Base-by-base conservation (phyloP, 1,140 invertebrate species). In the Ptiloglossa arizonensis region DNA sequence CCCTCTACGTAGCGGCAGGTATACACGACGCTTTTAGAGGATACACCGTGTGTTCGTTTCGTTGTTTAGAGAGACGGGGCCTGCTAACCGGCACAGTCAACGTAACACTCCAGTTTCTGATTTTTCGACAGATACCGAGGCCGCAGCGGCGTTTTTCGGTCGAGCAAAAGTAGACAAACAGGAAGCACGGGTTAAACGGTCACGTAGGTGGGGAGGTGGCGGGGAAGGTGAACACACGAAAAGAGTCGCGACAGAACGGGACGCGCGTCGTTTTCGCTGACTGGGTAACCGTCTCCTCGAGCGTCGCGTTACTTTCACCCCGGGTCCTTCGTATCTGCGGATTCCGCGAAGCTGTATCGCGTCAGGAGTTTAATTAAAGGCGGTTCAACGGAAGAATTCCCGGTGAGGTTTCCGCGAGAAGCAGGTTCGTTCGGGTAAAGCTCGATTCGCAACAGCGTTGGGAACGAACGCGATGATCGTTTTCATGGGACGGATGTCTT, bases 321-420 rank as follows among this genome's bases (percentile, higher is more conserved):
- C 68, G 56, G 46, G 38, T 57, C 38, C 50, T 57, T 29, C 38
- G 24, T 6, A 48, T 41, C 4, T 15, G 19, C 27, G 27, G 22
- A 74, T 74, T 66, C 72, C 50, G 44, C 38, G 38, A 19, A 46
- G 48, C 38, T 44, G 56, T 66, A 74, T 54, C 63, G 63, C 24
- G 63, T 67, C 62, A 75, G 72, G 15, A 13, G 62, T 75, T 75
- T 75, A 75, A 75, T 75, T 75, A 67, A 75, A 75, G 72, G 54
- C 54, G 29, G 72, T 57, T 22, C 44, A 44, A 27, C 27, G 62
- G 32, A 32, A 41, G 62, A 54, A 67, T 75, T 56, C 72, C 50
- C n/a, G 27, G n/a, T 38, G 41, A 56, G 24, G 52, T 75, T 32
- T 59, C 38, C 5, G 29, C 63, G 66, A 5, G 41, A 64, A 46